These are phyloP conservation scores for Octonoba sinensis DNA, from an alignment of 2,888 invertebrate species.

Conservation along the genomic window DNA sequence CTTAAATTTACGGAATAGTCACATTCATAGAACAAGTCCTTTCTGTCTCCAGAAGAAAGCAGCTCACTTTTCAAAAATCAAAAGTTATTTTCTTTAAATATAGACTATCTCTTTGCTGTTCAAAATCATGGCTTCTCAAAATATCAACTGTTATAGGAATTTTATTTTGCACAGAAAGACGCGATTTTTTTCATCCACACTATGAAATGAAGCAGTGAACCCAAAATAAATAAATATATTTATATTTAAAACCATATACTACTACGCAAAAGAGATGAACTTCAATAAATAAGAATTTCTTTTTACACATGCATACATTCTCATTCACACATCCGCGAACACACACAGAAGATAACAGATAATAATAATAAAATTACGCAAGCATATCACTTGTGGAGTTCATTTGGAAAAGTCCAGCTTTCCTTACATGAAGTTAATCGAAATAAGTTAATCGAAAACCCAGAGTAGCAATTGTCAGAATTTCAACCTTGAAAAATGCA, in stretches of 20 bases:
- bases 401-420: conserved; percentile 59
- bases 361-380: conserved; percentile 42
- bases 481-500: too few relatives aligned
- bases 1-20: too few relatives aligned
- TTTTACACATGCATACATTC: conserved; percentile 4
- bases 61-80: too few relatives aligned
- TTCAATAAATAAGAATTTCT: conserved; percentile 57
- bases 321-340: conserved; percentile 24
- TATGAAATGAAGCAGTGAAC: conserved; percentile 9
- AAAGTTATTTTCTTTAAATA: too few relatives aligned
- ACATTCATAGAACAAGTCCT: too few relatives aligned
- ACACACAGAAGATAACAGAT: conserved; percentile 32
- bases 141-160: too few relatives aligned
- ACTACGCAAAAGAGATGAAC: conserved; percentile 8
- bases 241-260: too few relatives aligned
- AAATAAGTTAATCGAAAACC: conserved; percentile 1
- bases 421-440: conserved; percentile 33
- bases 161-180: too few relatives aligned
- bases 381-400: conserved; percentile 43
- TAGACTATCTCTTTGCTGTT: too few relatives aligned
- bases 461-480: too few relatives aligned
- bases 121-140: too few relatives aligned
- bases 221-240: conserved; percentile 42
- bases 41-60: too few relatives aligned
- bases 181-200: background rate